Percentiles rank a stretch among this genome's conserved stretches.
Conservation (phyloP, 2,888 invertebrate genomes). For the Orgyia antiqua region DNA sequence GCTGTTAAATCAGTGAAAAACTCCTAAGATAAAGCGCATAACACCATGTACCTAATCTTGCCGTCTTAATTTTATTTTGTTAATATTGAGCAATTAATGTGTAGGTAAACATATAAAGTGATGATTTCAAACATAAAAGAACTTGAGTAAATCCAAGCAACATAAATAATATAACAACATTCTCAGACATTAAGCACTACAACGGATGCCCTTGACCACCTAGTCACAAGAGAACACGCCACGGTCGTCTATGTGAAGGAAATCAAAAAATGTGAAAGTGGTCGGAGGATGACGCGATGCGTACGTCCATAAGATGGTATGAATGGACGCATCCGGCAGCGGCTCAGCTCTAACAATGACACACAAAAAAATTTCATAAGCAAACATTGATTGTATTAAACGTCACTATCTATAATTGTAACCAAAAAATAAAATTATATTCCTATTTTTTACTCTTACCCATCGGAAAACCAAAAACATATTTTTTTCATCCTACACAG, state of each 20-base stretch:
- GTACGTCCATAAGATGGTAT: conserved; percentile 37
- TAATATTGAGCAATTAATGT: too few species aligned
- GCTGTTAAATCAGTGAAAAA: too few species aligned
- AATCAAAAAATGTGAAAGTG: conserved; percentile 49
- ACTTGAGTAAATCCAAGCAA: neutral
- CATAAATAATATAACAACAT: conserved; percentile 1
- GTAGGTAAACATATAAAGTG: too few species aligned
- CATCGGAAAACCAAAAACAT: too few species aligned
- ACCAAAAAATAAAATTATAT: too few species aligned
- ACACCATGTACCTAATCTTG: too few species aligned
- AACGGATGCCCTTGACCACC: conserved; percentile 19
- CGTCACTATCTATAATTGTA: conserved; percentile 11
- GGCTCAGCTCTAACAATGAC: conserved; percentile 33
- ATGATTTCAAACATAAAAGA: too few species aligned
- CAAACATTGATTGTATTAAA: conserved; percentile 16
- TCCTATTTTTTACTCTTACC: too few species aligned
- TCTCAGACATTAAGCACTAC: conserved; percentile 4
- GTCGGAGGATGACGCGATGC: conserved; percentile 37
- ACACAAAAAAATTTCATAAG: conserved; percentile 27
- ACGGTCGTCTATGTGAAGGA: conserved; percentile 23
- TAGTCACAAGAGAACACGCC: neutral
- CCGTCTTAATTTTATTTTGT: too few species aligned
- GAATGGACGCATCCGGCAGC: conserved; percentile 33
- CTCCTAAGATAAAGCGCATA: too few species aligned
- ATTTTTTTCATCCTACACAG: too few species aligned